These are phyloP conservation scores for Callorhinus ursinus DNA, from an alignment of 2,113 vertebrate genomes.

Conservation along the genomic window DNA sequence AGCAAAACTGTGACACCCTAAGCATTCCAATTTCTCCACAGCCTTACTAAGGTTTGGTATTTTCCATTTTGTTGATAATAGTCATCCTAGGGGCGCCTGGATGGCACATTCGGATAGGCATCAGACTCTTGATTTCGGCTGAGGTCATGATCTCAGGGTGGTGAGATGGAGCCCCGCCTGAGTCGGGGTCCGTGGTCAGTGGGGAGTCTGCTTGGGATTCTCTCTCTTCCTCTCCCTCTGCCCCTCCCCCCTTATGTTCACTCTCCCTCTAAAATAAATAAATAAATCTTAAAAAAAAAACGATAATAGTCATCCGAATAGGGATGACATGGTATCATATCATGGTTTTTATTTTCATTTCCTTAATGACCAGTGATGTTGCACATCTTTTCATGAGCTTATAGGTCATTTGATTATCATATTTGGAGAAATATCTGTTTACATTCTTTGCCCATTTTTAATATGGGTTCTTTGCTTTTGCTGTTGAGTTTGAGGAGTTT, in stretches of 20 bases:
- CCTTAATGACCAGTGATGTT: neutral
- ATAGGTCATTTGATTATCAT: neutral
- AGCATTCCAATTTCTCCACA: neutral
- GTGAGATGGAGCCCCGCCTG: neutral
- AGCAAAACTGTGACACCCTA: neutral
- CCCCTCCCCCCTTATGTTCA: neutral
- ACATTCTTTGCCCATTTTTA: neutral
- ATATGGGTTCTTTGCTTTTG: neutral
- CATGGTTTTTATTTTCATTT: neutral
- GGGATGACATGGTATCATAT: neutral
- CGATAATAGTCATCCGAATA: neutral
- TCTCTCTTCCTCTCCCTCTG: neutral
- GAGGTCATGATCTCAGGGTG: neutral
- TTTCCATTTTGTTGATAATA: neutral
- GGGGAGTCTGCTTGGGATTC: neutral
- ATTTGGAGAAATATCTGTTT: neutral
- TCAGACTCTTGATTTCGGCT: neutral
- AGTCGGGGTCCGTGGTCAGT: neutral
- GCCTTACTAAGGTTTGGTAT: neutral
- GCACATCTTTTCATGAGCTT: neutral
- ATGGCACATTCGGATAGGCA: neutral
- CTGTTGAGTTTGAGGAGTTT: neutral
- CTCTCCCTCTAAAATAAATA: neutral
- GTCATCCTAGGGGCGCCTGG: neutral
- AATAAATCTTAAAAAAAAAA: neutral